These are phyloP conservation scores for Apotomis betuletana DNA, from an alignment of 2,888 invertebrate species.

Conservation along the genomic window DNA sequence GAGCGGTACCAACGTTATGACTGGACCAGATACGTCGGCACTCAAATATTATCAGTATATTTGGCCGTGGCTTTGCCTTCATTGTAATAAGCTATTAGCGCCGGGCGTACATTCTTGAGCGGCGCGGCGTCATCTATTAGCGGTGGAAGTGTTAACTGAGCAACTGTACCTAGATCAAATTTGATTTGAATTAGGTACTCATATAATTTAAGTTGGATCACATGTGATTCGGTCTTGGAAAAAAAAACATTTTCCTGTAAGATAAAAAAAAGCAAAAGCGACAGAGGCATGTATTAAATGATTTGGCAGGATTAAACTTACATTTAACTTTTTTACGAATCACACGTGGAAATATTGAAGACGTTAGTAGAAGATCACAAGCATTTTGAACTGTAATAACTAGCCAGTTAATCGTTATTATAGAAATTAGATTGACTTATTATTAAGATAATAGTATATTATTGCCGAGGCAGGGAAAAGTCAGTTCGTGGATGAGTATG, in stretches of 20 bases:
- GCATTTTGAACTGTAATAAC: too few species aligned
- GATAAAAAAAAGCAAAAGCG: too few species aligned
- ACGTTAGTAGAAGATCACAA: too few species aligned
- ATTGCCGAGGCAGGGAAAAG: too few species aligned
- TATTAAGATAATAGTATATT: too few species aligned
- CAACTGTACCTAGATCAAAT: constrained; percentile 25
- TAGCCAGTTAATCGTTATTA: too few species aligned
- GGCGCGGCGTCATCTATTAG: constrained; percentile 30
- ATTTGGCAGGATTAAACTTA: too few species aligned
- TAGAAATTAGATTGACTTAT: too few species aligned
- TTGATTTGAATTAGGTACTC: constrained; percentile 14
- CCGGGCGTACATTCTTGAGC: constrained; percentile 20
- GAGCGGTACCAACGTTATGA: not conserved
- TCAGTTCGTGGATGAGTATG: too few species aligned
- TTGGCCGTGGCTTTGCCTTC: constrained; percentile 20
- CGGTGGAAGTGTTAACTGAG: constrained; percentile 22
- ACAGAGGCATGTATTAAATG: too few species aligned
- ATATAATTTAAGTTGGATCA: not conserved
- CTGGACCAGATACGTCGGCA: not conserved
- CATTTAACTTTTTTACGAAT: too few species aligned
- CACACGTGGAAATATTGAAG: too few species aligned
- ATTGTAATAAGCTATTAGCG: constrained; percentile 29
- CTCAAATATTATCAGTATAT: constrained; percentile 3
- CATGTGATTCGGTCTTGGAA: not conserved
- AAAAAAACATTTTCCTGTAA: not conserved